phyloP scores from a whole-genome alignment of 2,888 invertebrate species.

The Synanthedon myopaeformis region DNA sequence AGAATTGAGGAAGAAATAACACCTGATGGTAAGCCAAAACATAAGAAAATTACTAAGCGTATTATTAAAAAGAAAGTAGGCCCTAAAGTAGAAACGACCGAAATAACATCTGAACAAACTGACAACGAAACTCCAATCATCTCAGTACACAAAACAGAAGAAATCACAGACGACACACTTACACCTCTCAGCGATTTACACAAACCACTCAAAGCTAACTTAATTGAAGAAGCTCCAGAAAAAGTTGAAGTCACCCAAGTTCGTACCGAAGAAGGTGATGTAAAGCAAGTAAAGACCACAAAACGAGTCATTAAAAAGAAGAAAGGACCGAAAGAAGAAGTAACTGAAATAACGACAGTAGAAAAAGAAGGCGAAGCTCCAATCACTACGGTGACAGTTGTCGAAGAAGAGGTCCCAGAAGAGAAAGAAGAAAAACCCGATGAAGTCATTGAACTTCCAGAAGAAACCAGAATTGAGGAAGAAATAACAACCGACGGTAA shows the following conservation, averaged over 20 bases:
- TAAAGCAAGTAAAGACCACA: slow-evolving; percentile 34
- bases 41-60: slow-evolving; percentile 12
- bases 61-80: slow-evolving; percentile 20
- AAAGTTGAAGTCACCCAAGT: slow-evolving; percentile 4
- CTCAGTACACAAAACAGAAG: slow-evolving; percentile 9
- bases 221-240: slow-evolving; percentile 6
- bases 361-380: slow-evolving; percentile 28
- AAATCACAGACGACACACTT: slow-evolving; percentile 9
- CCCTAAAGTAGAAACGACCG: slow-evolving; percentile 18
- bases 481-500: no score
- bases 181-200: slow-evolving; percentile 8
- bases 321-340: slow-evolving; percentile 42
- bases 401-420: slow-evolving; percentile 26
- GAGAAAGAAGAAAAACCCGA: background rate
- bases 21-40: slow-evolving; percentile 3
- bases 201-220: slow-evolving; percentile 10
- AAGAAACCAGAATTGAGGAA: no score
- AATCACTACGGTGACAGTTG: slow-evolving; percentile 42
- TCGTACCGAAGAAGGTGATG: slow-evolving; percentile 2
- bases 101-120: slow-evolving; percentile 23
- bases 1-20: slow-evolving; percentile 7
- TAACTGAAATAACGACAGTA: slow-evolving; percentile 44
- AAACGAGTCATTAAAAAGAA: slow-evolving; percentile 47
- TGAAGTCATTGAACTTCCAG: no score
- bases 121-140: slow-evolving; percentile 18